A percentile compares a stretch with the other conserved stretches of the same genome.
Evolutionary conservation across 2,888 invertebrate species (phyloP).

Genomic region (Melipona bicolor): DNA sequence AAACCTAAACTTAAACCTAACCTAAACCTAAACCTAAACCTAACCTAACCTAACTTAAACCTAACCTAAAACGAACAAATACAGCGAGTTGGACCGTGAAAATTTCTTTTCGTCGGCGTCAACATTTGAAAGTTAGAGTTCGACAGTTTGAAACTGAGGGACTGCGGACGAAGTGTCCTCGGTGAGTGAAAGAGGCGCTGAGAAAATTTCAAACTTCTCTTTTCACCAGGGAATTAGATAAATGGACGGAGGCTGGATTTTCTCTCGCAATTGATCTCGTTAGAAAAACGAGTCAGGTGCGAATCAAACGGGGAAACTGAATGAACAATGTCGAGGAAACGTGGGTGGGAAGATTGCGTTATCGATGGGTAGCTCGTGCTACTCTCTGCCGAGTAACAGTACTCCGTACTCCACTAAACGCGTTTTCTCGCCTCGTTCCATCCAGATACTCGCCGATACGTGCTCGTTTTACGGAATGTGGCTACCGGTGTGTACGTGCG

Average conservation of each 20-base stretch:
- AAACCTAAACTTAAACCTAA: no score
- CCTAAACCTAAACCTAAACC: no score
- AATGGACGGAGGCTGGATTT: not conserved
- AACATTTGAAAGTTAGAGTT: no score
- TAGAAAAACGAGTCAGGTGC: not conserved
- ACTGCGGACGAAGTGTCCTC: no score
- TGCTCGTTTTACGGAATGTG: conserved; percentile 44
- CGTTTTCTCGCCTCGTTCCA: conserved; percentile 39
- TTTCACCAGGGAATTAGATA: not conserved
- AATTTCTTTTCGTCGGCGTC: no score
- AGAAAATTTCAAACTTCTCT: no score
- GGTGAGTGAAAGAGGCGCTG: no score
- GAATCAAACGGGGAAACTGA: conserved; percentile 50
- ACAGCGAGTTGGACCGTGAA: no score
- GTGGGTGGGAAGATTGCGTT: conserved; percentile 60
- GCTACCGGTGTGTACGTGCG: not conserved
- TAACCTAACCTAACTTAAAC: no score
- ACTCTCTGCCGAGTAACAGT: conserved; percentile 45
- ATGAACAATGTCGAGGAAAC: conserved; percentile 65
- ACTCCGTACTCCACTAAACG: conserved; percentile 47
- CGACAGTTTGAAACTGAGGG: no score
- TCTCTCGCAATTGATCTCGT: not conserved
- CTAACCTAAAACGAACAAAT: no score
- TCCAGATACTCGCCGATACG: conserved; percentile 28
- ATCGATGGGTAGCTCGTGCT: conserved; percentile 28